A percentile compares a stretch with the other conserved stretches of the same genome.
Evolutionary conservation across 2,113 vertebrate species (phyloP).

Genomic region (Petrocephalus microphthalmus): DNA sequence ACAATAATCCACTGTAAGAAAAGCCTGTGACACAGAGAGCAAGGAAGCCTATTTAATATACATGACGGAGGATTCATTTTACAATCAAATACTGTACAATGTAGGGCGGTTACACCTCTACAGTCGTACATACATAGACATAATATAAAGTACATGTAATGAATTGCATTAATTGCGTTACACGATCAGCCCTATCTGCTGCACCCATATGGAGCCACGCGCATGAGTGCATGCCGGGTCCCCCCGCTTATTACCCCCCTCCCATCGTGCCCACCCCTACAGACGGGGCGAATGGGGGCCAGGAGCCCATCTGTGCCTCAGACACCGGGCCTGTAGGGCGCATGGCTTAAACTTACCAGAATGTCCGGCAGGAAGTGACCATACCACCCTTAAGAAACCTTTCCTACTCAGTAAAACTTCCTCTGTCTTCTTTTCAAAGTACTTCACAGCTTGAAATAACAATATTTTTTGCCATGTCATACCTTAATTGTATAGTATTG

Average conservation of each 20-base stretch:
- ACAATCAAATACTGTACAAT: neutral
- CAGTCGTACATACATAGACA: neutral
- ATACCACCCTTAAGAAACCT: neutral
- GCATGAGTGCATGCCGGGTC: neutral
- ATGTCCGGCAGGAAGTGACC: neutral
- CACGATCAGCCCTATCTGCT: neutral
- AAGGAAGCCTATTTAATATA: neutral
- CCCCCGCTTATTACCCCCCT: neutral
- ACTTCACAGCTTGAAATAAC: neutral
- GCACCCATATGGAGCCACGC: neutral
- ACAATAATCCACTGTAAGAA: constrained; percentile 36
- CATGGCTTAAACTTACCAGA: neutral
- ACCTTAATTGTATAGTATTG: neutral
- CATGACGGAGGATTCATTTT: neutral
- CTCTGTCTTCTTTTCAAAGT: neutral
- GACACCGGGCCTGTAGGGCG: neutral
- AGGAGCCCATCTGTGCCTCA: constrained; percentile 9
- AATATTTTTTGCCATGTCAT: neutral
- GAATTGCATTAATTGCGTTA: neutral
- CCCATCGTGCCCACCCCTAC: neutral
- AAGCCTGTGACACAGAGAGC: neutral
- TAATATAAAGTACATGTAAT: neutral
- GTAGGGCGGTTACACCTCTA: neutral
- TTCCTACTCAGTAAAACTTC: neutral
- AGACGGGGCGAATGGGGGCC: neutral